These are phyloP conservation scores for Orius insidiosus DNA, from an alignment of 1,140 invertebrate species.

Conservation along the genomic window DNA sequence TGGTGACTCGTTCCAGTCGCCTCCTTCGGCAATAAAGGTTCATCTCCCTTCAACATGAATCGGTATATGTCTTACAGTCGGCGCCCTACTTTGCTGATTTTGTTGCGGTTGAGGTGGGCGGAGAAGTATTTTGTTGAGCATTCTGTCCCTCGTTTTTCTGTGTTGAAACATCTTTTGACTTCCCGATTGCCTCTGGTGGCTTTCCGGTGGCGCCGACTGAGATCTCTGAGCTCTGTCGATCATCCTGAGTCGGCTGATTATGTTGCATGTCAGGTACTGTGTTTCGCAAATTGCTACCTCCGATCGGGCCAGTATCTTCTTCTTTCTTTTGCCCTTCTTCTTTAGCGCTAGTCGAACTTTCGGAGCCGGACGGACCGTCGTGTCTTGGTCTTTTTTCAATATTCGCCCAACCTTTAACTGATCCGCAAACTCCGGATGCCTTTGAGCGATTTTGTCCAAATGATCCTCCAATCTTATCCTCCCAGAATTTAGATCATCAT, in stretches of 20 bases:
- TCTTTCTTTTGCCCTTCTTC: neutral
- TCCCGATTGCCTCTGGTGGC: constrained; percentile 19
- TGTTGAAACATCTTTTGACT: constrained; percentile 14
- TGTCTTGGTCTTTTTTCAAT: constrained; percentile 2
- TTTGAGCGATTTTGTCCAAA: constrained; percentile 35
- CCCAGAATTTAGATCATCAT: constrained; percentile 35
- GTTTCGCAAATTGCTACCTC: constrained; percentile 34
- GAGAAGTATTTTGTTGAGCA: constrained; percentile 5
- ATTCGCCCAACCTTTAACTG: constrained; percentile 24
- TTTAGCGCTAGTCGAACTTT: constrained; percentile 1
- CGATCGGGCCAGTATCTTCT: neutral
- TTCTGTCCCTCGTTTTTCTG: constrained; percentile 11
- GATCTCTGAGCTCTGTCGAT: constrained; percentile 36
- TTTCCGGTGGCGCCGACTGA: constrained; percentile 43
- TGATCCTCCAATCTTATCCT: constrained; percentile 32
- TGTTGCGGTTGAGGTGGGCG: constrained; percentile 19
- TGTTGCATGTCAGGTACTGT: constrained; percentile 44
- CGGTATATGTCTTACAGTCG: constrained; percentile 46
- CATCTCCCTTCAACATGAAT: constrained; percentile 67
- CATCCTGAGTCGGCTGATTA: constrained; percentile 25
- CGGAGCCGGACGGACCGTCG: neutral
- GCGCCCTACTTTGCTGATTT: constrained; percentile 12
- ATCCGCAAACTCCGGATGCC: constrained; percentile 42
- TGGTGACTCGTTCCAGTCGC: constrained; percentile 7
- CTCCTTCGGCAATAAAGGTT: constrained; percentile 23